Conservation (phyloP, 37 sponge, comb jelly and placozoan genomes). For the Bolinopsis microptera region DNA sequence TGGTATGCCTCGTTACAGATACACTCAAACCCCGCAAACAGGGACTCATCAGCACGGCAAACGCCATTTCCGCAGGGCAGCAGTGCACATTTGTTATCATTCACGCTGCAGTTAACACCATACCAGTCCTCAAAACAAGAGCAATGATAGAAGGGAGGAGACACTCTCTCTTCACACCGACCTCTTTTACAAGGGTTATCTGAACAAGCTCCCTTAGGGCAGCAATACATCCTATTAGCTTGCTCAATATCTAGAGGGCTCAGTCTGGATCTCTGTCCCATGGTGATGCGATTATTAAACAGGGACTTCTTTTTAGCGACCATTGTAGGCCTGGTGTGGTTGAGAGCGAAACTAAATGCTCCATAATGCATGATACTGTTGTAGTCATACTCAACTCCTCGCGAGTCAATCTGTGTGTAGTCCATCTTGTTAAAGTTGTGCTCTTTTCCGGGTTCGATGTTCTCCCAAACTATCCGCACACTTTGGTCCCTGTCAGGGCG, state of each 20-base stretch:
- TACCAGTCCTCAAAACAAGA: slow-evolving; percentile 43
- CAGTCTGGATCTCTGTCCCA: slow-evolving; percentile 27
- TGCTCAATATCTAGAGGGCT: background rate
- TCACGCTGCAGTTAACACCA: slow-evolving; percentile 21
- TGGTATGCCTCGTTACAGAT: background rate
- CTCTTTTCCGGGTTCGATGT: slow-evolving; percentile 3
- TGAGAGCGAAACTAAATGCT: background rate
- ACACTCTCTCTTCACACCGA: background rate
- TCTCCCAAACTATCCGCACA: slow-evolving; percentile 27
- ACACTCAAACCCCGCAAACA: slow-evolving; percentile 19
- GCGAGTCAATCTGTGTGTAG: background rate
- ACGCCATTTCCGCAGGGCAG: slow-evolving; percentile 10
- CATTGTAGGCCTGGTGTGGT: background rate
- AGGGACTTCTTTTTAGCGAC: background rate
- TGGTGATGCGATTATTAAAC: background rate
- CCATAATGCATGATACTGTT: slow-evolving; percentile 35
- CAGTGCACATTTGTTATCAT: slow-evolving; percentile 4
- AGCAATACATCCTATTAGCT: slow-evolving; percentile 27
- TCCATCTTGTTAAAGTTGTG: slow-evolving; percentile 45
- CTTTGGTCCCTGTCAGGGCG: slow-evolving; percentile 3
- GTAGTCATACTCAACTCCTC: background rate
- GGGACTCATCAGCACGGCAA: background rate
- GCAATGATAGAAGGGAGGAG: background rate
- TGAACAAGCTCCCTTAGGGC: background rate
- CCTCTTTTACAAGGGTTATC: slow-evolving; percentile 4